Percentiles rank a stretch among this genome's conserved stretches.
Evolutionary conservation across 2,888 invertebrate genomes (phyloP).

Genomic region (Apamea epomidion): DNA sequence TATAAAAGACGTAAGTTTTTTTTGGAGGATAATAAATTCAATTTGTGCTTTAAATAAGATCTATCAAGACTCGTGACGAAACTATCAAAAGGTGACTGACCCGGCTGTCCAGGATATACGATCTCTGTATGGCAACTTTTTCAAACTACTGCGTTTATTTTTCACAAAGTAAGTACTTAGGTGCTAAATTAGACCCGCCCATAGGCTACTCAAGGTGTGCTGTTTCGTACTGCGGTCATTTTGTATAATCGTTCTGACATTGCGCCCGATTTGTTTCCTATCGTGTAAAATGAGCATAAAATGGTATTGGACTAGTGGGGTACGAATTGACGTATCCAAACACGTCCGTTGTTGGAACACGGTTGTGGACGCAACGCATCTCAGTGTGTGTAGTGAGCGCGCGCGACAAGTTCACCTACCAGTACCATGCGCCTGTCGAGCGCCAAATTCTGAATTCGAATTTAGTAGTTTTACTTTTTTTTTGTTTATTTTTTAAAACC

Average conservation of each 20-base stretch:
- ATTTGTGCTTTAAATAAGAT: constrained; percentile 28
- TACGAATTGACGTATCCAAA: constrained; percentile 78
- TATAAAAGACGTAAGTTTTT: not conserved
- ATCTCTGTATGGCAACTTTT: not conserved
- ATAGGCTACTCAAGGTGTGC: constrained; percentile 13
- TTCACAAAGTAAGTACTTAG: not conserved
- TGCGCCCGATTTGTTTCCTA: constrained; percentile 54
- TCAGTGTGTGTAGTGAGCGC: constrained; percentile 84
- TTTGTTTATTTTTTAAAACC: constrained; percentile 72
- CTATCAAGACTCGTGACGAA: constrained; percentile 22
- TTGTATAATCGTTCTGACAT: constrained; percentile 42
- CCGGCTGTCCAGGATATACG: constrained; percentile 18
- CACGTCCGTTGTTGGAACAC: constrained; percentile 77
- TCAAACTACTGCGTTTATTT: not conserved
- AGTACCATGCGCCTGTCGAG: constrained; percentile 79
- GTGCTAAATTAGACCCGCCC: not conserved
- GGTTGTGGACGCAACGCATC: constrained; percentile 74
- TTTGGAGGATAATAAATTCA: constrained; percentile 17
- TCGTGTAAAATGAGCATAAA: constrained; percentile 57
- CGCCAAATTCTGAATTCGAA: constrained; percentile 81
- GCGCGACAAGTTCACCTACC: constrained; percentile 81
- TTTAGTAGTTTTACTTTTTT: constrained; percentile 63
- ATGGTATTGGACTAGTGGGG: constrained; percentile 79
- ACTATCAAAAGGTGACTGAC: constrained; percentile 42
- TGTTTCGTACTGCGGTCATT: constrained; percentile 5